These are phyloP conservation scores for Myiozetetes cayanensis DNA, from an alignment of 2,113 vertebrate genomes.

Conservation along the genomic window DNA sequence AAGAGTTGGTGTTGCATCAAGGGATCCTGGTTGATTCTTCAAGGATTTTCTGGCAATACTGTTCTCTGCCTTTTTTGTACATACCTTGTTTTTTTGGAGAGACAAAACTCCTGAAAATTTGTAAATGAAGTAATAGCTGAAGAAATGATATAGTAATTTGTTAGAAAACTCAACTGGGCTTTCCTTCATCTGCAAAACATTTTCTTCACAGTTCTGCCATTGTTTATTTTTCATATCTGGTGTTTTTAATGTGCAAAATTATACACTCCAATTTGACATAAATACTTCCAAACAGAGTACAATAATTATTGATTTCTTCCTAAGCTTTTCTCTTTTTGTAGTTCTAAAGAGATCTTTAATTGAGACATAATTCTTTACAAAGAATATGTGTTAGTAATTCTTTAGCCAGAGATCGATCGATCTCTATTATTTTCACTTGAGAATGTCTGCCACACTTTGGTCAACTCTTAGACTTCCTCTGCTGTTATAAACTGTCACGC, in stretches of 20 bases:
- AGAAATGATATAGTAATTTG: conserved; percentile 15
- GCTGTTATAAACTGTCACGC: neutral
- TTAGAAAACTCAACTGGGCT: neutral
- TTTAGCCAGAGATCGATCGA: neutral
- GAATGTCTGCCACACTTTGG: neutral
- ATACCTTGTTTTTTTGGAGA: neutral
- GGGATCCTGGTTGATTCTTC: neutral
- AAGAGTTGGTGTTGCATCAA: neutral
- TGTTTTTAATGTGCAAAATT: neutral
- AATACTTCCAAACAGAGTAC: neutral
- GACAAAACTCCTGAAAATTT: neutral
- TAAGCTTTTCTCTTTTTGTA: neutral
- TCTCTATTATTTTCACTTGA: neutral
- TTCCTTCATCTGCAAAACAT: neutral
- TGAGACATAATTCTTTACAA: neutral
- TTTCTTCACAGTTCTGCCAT: neutral
- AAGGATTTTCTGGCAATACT: neutral
- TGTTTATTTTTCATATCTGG: neutral
- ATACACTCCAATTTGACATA: neutral
- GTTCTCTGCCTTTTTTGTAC: neutral
- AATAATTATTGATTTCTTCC: neutral
- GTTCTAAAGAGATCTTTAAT: neutral
- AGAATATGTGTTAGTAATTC: neutral
- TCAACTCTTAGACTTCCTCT: neutral
- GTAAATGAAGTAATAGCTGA: neutral